phyloP scores from a whole-genome alignment of 2,113 vertebrate genomes.

The Vulpes vulpes region DNA sequence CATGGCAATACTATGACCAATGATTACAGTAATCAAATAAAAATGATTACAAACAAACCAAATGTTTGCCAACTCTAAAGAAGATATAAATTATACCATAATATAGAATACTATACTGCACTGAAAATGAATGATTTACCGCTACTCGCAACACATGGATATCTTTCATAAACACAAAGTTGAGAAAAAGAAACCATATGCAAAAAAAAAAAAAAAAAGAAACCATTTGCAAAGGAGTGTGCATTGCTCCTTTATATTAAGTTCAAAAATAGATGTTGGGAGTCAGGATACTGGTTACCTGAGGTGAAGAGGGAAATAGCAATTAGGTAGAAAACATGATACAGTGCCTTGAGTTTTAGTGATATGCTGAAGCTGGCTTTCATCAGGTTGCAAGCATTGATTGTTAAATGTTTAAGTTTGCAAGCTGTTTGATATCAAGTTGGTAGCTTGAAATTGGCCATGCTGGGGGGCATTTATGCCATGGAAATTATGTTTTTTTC shows the following conservation, averaged over 20 bases:
- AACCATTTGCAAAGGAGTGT: not conserved
- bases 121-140: not conserved
- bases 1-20: not conserved
- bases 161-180: not conserved
- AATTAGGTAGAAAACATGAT: not conserved
- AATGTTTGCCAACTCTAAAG: not conserved
- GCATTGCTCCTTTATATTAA: not conserved
- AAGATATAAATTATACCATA: not conserved
- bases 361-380: not conserved
- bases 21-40: not conserved
- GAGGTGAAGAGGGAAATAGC: not conserved
- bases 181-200: not conserved
- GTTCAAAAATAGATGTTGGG: not conserved
- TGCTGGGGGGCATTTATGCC: not conserved
- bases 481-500: not conserved
- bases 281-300: not conserved
- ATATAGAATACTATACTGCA: not conserved
- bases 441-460: not conserved
- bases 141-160: not conserved
- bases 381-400: not conserved
- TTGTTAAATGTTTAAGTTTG: conserved; percentile 15
- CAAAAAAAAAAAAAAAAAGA: no score
- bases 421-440: not conserved
- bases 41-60: not conserved
- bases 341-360: not conserved